A percentile compares a stretch with the other conserved stretches of the same genome.
phyloP scores from a whole-genome alignment of 2,113 vertebrate genomes.

The Prunella himalayana region DNA sequence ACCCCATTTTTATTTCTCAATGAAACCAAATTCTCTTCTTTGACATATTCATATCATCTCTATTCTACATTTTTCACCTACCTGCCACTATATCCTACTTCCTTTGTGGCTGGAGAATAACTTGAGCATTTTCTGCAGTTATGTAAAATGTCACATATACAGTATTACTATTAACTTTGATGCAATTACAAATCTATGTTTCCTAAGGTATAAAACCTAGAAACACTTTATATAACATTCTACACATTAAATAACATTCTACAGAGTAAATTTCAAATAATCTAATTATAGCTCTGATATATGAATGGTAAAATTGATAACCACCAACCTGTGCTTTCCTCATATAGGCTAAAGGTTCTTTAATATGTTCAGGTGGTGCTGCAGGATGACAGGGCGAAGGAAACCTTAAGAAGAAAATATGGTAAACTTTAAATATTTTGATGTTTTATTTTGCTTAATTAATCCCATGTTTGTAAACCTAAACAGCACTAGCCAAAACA shows the following conservation, averaged over 20 bases:
- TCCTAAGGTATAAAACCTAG: background rate
- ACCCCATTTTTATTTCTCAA: background rate
- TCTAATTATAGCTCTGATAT: background rate
- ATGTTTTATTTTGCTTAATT: background rate
- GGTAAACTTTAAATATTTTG: background rate
- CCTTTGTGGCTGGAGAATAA: background rate
- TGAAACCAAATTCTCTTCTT: background rate
- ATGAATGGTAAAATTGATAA: background rate
- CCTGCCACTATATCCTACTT: background rate
- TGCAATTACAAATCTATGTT: background rate
- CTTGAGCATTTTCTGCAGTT: background rate
- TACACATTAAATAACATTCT: background rate
- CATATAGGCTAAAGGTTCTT: conserved; percentile 95
- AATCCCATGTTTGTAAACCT: background rate
- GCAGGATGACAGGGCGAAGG: conserved; percentile 79
- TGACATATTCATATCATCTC: background rate
- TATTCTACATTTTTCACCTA: background rate
- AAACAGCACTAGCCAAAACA: background rate
- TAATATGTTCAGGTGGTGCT: conserved; percentile 87
- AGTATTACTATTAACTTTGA: background rate
- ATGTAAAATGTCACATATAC: background rate
- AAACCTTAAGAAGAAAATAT: conserved; percentile 71
- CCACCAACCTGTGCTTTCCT: conserved; percentile 90
- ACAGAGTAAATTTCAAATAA: background rate
- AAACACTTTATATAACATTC: no score